A percentile compares a stretch with the other conserved stretches of the same genome.
phyloP scores from a whole-genome alignment of 2,797 vertebrate genomes.

The Xiphorhynchus erythropygius region DNA sequence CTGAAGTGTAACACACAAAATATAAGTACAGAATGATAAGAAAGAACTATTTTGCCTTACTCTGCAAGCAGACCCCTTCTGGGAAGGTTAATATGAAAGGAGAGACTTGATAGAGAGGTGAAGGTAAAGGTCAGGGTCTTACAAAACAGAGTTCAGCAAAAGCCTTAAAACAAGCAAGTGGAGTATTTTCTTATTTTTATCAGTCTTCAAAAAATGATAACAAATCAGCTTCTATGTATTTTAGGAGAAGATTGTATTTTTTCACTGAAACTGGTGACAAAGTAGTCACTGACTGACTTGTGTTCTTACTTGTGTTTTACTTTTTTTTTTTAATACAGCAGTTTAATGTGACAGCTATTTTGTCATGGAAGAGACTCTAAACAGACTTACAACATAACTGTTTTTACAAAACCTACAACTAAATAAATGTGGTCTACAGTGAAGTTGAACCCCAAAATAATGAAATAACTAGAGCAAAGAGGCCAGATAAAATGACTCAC shows the following conservation, averaged over 20 bases:
- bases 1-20: not conserved
- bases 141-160: not conserved
- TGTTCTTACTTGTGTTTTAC: not conserved
- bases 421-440: not conserved
- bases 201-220: not conserved
- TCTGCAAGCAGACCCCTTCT: not conserved
- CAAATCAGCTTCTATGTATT: not conserved
- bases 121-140: not conserved
- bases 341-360: not conserved
- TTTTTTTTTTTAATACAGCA: not conserved
- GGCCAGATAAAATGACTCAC: slow-evolving; percentile 76
- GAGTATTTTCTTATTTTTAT: not conserved
- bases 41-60: not conserved
- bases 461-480: not conserved
- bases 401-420: not conserved
- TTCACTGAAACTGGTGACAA: not conserved
- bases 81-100: not conserved
- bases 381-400: not conserved
- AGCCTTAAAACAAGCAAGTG: not conserved
- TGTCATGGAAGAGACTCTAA: not conserved
- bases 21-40: not conserved
- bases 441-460: not conserved
- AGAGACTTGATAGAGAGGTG: not conserved
- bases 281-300: not conserved
- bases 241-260: not conserved